Percentiles rank a stretch among this genome's conserved stretches.
Conservation (phyloP, 2,888 invertebrate species). For the Hemicrepidius hirtus region DNA sequence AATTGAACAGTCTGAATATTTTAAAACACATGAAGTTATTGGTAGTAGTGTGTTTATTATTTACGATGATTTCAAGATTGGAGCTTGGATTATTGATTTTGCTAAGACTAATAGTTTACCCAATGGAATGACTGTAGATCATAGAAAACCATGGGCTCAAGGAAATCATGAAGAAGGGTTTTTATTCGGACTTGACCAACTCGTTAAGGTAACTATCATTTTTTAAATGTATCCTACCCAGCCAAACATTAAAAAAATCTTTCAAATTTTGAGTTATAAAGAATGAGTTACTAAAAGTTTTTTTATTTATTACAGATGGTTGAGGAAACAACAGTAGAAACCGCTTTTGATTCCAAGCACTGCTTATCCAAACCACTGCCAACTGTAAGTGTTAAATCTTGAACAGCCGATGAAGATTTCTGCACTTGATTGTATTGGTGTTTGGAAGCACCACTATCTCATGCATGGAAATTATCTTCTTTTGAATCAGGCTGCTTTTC, state of each 20-base stretch:
- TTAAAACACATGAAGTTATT: conserved; percentile 92
- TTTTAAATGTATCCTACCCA: neutral
- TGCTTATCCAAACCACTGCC: conserved; percentile 61
- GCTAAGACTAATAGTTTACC: conserved; percentile 91
- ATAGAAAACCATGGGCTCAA: conserved; percentile 88
- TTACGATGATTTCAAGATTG: conserved; percentile 90
- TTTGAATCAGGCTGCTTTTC: neutral
- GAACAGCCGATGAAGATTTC: conserved; percentile 48
- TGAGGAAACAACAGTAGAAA: conserved; percentile 52
- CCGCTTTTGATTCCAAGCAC: neutral
- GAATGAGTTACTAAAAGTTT: neutral
- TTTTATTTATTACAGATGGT: conserved; percentile 32
- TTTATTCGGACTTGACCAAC: conserved; percentile 92
- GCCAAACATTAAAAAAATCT: too few relatives aligned
- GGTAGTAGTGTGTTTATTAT: conserved; percentile 96
- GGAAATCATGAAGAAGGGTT: conserved; percentile 99
- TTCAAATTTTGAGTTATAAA: too few relatives aligned
- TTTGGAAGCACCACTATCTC: conserved; percentile 24
- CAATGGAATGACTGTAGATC: conserved; percentile 81
- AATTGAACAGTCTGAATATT: conserved; percentile 90
- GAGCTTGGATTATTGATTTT: conserved; percentile 98
- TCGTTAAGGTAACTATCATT: conserved; percentile 81
- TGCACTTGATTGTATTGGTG: conserved; percentile 18
- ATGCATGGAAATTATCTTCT: conserved; percentile 2
- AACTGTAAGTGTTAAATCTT: conserved; percentile 67